Conservation (phyloP, 2,797 vertebrate genomes). For the Eurystomus glaucurus region DNA sequence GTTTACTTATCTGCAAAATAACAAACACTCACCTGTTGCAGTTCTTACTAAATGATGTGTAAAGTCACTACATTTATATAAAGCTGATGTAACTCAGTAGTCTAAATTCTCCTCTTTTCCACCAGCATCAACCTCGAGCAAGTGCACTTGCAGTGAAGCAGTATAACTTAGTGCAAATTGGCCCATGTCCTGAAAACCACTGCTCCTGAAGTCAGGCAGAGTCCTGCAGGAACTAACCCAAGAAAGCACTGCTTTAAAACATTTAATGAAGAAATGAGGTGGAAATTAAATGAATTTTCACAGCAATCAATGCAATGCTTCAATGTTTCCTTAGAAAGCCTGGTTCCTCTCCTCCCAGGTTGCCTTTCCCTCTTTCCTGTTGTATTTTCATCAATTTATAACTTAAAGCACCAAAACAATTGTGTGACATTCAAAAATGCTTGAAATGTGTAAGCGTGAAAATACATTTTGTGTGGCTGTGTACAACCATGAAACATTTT, state of each 20-base stretch:
- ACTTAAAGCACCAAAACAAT: constrained; percentile 61
- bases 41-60: not conserved
- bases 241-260: not conserved
- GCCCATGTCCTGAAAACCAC: not conserved
- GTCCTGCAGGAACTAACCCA: not conserved
- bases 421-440: constrained; percentile 55
- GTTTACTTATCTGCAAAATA: not conserved
- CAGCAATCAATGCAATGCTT: constrained; percentile 4
- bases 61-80: not conserved
- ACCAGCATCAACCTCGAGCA: not conserved
- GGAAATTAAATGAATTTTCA: constrained; percentile 38
- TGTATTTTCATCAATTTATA: constrained; percentile 50
- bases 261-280: not conserved
- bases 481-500: constrained; percentile 29
- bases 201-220: not conserved
- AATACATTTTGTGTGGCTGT: constrained; percentile 51
- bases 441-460: constrained; percentile 30
- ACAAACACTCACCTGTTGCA: not conserved
- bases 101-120: not conserved
- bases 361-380: constrained; percentile 2
- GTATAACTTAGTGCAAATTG: not conserved
- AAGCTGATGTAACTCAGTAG: not conserved
- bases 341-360: not conserved
- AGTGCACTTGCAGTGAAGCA: not conserved
- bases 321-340: constrained; percentile 3